phyloP scores from a whole-genome alignment of 1,140 invertebrate species.

The Lepidurus packardi region DNA sequence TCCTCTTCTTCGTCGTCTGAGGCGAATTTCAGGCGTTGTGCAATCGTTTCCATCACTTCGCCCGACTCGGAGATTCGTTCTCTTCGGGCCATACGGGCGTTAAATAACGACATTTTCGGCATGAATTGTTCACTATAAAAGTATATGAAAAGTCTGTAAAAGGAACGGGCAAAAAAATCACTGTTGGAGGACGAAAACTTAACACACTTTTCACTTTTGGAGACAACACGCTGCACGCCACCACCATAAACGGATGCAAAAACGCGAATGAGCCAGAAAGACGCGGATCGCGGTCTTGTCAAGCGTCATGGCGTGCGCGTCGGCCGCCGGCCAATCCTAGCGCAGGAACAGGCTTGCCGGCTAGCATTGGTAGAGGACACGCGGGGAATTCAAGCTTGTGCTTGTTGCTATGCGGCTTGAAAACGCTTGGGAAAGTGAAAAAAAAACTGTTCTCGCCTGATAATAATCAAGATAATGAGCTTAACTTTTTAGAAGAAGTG shows the following conservation, averaged over 20 bases:
- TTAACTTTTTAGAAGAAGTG: neutral
- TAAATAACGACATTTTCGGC: neutral
- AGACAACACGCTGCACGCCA: neutral
- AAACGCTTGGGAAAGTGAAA: neutral
- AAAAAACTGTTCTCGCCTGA: neutral
- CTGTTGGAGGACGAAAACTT: too few relatives aligned
- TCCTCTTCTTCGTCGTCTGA: neutral
- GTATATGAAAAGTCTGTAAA: too few relatives aligned
- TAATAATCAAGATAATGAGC: neutral
- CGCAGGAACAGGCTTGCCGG: neutral
- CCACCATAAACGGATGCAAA: conserved; percentile 9
- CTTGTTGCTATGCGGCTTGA: neutral
- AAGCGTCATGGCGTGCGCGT: conserved; percentile 16
- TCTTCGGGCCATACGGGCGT: neutral
- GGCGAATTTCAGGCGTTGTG: neutral
- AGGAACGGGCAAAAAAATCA: too few relatives aligned
- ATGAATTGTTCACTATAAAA: too few relatives aligned
- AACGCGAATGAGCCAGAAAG: neutral
- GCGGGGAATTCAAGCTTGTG: neutral
- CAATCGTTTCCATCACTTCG: conserved; percentile 7
- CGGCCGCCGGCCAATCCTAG: neutral
- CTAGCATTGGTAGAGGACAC: neutral
- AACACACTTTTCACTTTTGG: neutral
- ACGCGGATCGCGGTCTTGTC: conserved; percentile 2
- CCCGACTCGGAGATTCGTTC: neutral